These are phyloP conservation scores for Ia io DNA, from an alignment of 2,113 vertebrate genomes.

Conservation along the genomic window DNA sequence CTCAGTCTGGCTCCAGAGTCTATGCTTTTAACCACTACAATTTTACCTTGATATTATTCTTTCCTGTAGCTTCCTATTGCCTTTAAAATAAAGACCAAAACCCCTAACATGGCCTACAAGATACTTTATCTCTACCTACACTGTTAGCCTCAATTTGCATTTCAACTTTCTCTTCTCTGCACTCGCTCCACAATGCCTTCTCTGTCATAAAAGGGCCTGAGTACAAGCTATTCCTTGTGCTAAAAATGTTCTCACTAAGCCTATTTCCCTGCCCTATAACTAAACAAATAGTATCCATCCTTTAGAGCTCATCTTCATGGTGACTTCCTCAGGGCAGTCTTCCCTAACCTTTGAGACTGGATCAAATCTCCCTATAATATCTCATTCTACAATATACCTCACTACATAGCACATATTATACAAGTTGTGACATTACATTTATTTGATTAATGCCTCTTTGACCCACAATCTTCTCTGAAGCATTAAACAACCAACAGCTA, in stretches of 20 bases:
- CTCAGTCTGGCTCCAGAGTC: background rate
- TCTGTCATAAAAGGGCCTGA: background rate
- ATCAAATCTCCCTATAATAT: background rate
- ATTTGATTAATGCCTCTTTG: conserved; percentile 22
- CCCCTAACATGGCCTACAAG: background rate
- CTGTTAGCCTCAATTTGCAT: background rate
- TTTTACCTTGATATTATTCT: background rate
- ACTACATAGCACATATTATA: background rate
- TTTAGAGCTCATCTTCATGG: background rate
- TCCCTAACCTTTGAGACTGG: background rate
- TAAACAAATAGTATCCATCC: background rate
- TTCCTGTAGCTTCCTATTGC: background rate
- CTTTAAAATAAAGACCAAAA: conserved; percentile 6
- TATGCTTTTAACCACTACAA: background rate
- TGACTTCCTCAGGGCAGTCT: background rate
- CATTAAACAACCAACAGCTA: conserved; percentile 24
- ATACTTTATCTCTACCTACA: background rate
- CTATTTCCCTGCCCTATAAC: background rate
- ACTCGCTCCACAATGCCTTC: background rate
- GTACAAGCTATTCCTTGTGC: background rate
- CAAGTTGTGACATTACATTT: background rate
- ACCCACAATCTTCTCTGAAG: conserved; percentile 17
- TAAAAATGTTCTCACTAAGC: background rate
- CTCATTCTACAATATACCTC: background rate
- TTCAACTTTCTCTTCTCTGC: background rate